Evolutionary conservation across 2,113 vertebrate species (phyloP), one percentile per base, ranked within the genome.

Genomic region (Hoplias malabaricus): DNA sequence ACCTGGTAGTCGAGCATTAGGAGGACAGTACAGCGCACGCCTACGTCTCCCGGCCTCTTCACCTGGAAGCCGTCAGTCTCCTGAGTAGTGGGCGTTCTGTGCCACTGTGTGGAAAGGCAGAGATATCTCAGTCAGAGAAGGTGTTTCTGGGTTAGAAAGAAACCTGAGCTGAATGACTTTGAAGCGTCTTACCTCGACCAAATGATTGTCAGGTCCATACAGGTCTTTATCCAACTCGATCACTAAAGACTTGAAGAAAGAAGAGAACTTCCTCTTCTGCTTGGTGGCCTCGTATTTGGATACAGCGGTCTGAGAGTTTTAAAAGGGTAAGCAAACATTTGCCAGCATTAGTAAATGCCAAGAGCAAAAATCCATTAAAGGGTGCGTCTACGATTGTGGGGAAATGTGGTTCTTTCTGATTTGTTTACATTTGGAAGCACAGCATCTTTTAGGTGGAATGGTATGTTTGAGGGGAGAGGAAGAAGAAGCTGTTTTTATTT

Each of bases 1-100:
- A 99, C 98, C 95, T 99, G 98, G 89, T 99, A 99, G 83, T 99
- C 97, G 33, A 99, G 94, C 98, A 99, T 99, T 86, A 99, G 95
- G 5, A 99, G 94, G 42, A 99, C 97, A 0, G 98, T 99, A 85
- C 98, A 99, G 79, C 97, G 96, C 40, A 99, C 98, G 0, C 98
- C 96, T 27, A 99, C 96, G 0, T 99, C 98, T 19, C 98, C 98
- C 0, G 98, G 98, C 68, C 98, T 94, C 90, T 99, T 99, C 90
- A 99, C 98, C 92, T 99, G 98, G 93, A 99, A 99, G 65, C 98
- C 98, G 1, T 99, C 98, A 0, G 98, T 99, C 94, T 99, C 98
- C 93, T 99, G 98, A 81, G 98, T 99, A 3, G 97, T 99, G 66
- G 95, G 95, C 53, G 98, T 99, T 86, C 98, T 95, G 90, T 99